Evolutionary conservation across 2,113 vertebrate species (phyloP).

Genomic region (Arenaria interpres): DNA sequence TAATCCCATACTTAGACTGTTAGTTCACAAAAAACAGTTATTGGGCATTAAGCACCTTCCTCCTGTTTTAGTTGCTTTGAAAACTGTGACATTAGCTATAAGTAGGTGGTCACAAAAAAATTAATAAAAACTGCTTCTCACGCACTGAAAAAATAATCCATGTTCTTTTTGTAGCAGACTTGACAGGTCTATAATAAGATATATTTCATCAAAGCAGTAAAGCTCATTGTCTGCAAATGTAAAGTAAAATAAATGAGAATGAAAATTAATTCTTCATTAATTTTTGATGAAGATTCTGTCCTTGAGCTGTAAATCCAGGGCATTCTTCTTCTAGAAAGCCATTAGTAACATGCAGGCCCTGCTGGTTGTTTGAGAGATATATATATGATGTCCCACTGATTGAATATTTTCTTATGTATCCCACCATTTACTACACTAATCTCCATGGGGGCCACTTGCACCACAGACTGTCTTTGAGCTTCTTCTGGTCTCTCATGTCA

Average conservation of each 20-base stretch:
- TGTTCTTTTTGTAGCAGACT: neutral
- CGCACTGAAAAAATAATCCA: neutral
- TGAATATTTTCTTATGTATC: neutral
- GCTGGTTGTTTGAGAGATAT: neutral
- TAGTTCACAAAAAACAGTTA: neutral
- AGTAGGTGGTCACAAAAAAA: neutral
- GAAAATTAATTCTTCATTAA: slow-evolving; percentile 33
- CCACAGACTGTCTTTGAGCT: neutral
- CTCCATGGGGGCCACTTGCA: neutral
- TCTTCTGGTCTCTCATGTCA: neutral
- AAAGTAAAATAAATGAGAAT: slow-evolving; percentile 31
- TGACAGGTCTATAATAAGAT: neutral
- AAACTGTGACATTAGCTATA: neutral
- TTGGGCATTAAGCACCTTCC: neutral
- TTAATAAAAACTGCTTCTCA: neutral
- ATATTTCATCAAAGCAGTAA: neutral
- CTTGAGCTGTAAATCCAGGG: slow-evolving; percentile 2
- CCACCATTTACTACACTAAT: neutral
- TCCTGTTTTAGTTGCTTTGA: neutral
- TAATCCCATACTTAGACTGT: neutral
- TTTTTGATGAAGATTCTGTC: neutral
- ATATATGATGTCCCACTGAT: neutral
- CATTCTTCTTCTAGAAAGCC: neutral
- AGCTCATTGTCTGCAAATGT: slow-evolving; percentile 2
- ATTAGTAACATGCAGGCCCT: neutral